These are phyloP conservation scores for Trissolcus japonicus DNA, from an alignment of 2,888 invertebrate species.

Conservation along the genomic window DNA sequence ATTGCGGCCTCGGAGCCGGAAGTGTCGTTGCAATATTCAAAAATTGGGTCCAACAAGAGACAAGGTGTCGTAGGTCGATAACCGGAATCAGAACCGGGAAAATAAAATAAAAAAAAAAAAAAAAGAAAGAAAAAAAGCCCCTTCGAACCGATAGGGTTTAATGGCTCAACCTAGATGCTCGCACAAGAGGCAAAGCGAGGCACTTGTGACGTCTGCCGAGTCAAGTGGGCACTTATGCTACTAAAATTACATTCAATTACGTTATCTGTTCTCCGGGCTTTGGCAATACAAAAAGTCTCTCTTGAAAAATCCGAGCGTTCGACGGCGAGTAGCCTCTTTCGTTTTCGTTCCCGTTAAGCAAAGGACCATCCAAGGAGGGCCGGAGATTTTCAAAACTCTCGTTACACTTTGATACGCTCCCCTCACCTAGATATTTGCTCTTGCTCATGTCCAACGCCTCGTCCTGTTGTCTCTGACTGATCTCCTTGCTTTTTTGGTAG, in stretches of 20 bases:
- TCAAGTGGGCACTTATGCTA: constrained; percentile 75
- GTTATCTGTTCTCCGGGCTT: constrained; percentile 70
- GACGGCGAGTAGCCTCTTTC: constrained; percentile 66
- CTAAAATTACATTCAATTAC: constrained; percentile 76
- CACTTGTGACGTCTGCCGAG: constrained; percentile 75
- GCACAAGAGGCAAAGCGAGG: constrained; percentile 58
- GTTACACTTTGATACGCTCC: too few relatives aligned
- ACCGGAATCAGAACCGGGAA: neutral
- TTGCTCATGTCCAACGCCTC: constrained; percentile 75
- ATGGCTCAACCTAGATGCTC: constrained; percentile 2
- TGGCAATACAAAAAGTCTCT: constrained; percentile 69
- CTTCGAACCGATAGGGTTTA: constrained; percentile 2
- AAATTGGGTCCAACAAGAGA: neutral
- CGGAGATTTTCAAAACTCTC: neutral
- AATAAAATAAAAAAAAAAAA: too few relatives aligned
- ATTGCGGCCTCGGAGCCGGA: constrained; percentile 58
- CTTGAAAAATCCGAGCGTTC: constrained; percentile 66
- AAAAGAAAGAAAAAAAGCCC: too few relatives aligned
- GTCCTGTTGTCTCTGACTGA: constrained; percentile 71
- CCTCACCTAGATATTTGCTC: constrained; percentile 71
- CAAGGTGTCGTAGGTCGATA: constrained; percentile 27
- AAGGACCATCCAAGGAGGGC: constrained; percentile 14
- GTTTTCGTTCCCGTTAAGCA: constrained; percentile 32
- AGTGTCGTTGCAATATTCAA: constrained; percentile 1
- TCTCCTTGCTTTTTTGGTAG: constrained; percentile 47